Evolutionary conservation across 1,140 invertebrate species (phyloP), one percentile per base, ranked within the genome.

Genomic region (Sarcophaga peregrina): DNA sequence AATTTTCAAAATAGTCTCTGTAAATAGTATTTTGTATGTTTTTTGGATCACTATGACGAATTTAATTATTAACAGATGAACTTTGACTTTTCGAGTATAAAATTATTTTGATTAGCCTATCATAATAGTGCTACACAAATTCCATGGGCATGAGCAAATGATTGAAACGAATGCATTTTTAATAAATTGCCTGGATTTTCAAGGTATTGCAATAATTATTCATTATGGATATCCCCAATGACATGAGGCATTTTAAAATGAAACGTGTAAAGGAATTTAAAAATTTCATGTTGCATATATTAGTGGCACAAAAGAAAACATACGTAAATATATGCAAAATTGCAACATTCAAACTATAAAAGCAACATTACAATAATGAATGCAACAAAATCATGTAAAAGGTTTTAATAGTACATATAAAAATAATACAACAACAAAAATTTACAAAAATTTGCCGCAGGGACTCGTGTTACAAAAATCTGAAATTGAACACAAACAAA

Each of bases 381-480:
- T 37, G 4, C 25, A 37, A 4, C 25, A 37, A 37, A 37, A 4
- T n/a, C n/a, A 37, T 37, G 25, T 37, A 37, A 37, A 37, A 37
- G 25, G 25, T 37, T 2, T 37, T 37, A 37, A 37, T 37, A 37
- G 4, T 4, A 37, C 1, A 37, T 25, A 68, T 5, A 68, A 68
- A 68, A 20, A 68, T 20, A 20, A 68, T 25, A 25, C 62, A 68
- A 4, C 25, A 37, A 37, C 1, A 37, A 20, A 68, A 68, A 68
- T 68, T 68, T 2, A 25, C 62, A 4, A n/a, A 68, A 68, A 68
- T 7, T 68, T 1, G 62, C 62, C 62, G 17, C 62, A 68, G 62
- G 62, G 62, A 68, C n/a, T 68, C 17, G 62, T 68, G 58, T 68
- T 68, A 25, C 7, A 68, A 68, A n/a, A 68, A 68, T 68, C 62